A percentile compares a stretch with the other conserved stretches of the same genome.
Evolutionary conservation across 30 jellyfish, hydroid and myxozoan genomes (phyloP).

Genomic region (Aurelia coerulea): DNA sequence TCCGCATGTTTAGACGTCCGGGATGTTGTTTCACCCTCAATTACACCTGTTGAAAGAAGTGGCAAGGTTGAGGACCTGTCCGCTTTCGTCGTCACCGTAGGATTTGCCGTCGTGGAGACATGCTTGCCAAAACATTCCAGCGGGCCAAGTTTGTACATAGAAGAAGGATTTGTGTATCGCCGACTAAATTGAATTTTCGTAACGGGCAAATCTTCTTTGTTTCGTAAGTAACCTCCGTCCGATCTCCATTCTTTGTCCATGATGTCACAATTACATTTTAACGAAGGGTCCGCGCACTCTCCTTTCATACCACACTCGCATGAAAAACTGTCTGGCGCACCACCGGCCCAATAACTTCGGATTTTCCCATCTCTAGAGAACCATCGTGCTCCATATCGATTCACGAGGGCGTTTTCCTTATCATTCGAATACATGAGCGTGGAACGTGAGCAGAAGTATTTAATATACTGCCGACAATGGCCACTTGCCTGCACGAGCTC

Average conservation of each 20-base stretch:
- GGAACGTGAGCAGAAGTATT: constrained; percentile 79
- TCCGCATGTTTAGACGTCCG: background rate
- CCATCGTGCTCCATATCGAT: constrained; percentile 96
- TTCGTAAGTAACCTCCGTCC: constrained; percentile 80
- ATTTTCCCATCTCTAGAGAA: constrained; percentile 61
- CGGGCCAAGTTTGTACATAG: constrained; percentile 85
- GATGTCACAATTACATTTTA: constrained; percentile 89
- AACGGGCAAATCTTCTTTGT: constrained; percentile 82
- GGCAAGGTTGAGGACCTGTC: background rate
- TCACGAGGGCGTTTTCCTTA: constrained; percentile 43
- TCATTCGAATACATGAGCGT: constrained; percentile 78
- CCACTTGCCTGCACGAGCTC: constrained; percentile 60
- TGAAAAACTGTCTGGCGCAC: constrained; percentile 62
- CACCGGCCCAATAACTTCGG: constrained; percentile 96
- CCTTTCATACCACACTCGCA: constrained; percentile 90
- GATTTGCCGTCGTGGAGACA: constrained; percentile 27
- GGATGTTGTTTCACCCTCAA: too few relatives aligned
- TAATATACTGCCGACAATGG: constrained; percentile 77
- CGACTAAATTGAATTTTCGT: constrained; percentile 74
- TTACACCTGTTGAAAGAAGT: background rate
- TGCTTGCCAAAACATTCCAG: constrained; percentile 86
- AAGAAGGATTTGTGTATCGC: constrained; percentile 60
- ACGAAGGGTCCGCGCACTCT: constrained; percentile 56
- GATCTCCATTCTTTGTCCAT: constrained; percentile 83
- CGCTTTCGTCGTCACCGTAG: background rate